A percentile compares a stretch with the other conserved stretches of the same genome.
Conservation (phyloP, 2,113 vertebrate genomes). For the Tamias sibiricus region DNA sequence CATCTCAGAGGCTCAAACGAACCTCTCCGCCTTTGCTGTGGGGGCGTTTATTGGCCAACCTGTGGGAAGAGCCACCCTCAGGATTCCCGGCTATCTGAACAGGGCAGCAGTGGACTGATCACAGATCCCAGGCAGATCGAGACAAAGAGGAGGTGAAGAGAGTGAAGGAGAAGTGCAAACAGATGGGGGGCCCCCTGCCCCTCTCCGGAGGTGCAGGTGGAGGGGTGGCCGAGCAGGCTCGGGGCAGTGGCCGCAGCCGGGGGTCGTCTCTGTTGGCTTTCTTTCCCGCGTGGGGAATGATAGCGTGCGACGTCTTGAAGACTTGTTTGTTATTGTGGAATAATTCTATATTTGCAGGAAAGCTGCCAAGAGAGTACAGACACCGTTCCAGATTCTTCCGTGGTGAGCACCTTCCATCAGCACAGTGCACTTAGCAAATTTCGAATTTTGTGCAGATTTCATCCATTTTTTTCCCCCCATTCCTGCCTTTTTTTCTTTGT, state of each 20-base stretch:
- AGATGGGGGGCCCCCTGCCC: conserved; percentile 27
- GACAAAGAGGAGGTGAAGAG: conserved; percentile 41
- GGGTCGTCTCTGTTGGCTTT: neutral
- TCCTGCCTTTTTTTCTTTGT: neutral
- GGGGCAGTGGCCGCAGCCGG: neutral
- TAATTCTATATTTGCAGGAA: neutral
- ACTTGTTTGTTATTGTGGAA: neutral
- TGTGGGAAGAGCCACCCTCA: neutral
- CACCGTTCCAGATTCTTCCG: neutral
- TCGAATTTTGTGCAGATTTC: neutral
- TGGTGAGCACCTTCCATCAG: neutral
- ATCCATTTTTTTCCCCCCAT: neutral
- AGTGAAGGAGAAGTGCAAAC: conserved; percentile 1
- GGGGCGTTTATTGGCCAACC: neutral
- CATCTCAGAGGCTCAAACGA: neutral
- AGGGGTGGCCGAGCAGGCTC: neutral
- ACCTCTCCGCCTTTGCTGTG: neutral
- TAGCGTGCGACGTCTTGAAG: neutral
- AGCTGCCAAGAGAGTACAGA: neutral
- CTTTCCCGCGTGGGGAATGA: neutral
- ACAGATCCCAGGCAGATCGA: conserved; percentile 34
- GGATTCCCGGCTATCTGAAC: conserved; percentile 57
- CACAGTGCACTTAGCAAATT: neutral
- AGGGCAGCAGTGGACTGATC: conserved; percentile 58
- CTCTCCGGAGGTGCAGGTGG: conserved; percentile 25